Evolutionary conservation across 2,113 vertebrate species (phyloP).

Genomic region (Oreochromis tanganicae): DNA sequence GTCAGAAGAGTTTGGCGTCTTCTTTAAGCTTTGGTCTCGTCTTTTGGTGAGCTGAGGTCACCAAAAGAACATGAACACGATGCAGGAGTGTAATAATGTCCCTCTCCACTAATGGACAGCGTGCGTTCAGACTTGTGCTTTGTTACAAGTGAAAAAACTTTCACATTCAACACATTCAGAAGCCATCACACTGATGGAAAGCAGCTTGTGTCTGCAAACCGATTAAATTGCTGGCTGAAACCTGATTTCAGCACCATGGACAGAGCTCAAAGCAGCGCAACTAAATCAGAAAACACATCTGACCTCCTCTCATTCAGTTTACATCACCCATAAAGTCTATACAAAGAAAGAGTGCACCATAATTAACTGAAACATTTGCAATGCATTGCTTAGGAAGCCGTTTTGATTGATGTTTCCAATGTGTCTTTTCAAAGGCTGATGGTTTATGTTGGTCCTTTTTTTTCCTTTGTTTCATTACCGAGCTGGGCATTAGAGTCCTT

Average conservation of each 20-base stretch:
- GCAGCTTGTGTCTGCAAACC: neutral
- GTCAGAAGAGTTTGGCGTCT: neutral
- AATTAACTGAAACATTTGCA: neutral
- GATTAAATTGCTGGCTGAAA: accelerated
- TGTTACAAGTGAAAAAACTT: neutral
- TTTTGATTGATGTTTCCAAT: neutral
- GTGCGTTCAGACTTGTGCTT: neutral
- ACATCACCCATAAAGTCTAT: neutral
- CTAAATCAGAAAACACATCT: neutral
- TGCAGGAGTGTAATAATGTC: neutral
- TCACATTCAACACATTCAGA: neutral
- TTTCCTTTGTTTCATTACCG: neutral
- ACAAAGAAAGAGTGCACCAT: neutral
- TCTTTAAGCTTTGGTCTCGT: neutral
- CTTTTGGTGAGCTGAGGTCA: neutral
- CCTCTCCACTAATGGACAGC: neutral
- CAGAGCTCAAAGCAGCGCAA: neutral
- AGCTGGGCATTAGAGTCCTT: neutral
- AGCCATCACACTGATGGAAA: neutral
- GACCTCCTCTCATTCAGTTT: neutral
- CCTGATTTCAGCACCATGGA: slow-evolving; percentile 15
- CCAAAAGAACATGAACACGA: accelerated
- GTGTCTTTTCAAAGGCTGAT: neutral
- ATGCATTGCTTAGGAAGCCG: neutral
- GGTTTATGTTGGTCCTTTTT: neutral